Evolutionary conservation across 2,113 vertebrate species (phyloP).

Genomic region (Petroica traversi): DNA sequence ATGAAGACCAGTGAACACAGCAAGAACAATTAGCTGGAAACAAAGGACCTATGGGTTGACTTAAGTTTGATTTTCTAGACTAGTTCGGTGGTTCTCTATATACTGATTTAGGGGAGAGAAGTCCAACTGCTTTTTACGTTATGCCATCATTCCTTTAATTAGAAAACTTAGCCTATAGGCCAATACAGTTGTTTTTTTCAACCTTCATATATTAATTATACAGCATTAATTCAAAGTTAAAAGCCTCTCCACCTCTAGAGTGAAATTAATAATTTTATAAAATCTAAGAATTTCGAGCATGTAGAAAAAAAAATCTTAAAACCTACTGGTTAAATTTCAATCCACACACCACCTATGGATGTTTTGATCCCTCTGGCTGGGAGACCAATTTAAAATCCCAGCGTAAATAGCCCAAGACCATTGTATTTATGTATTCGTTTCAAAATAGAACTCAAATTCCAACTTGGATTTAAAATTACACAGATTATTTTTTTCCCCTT

Average conservation of each 20-base stretch:
- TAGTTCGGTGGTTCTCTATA: not conserved
- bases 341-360: not conserved
- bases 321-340: not conserved
- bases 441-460: not conserved
- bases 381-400: constrained; percentile 27
- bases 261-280: not conserved
- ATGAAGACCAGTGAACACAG: constrained; percentile 9
- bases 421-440: constrained; percentile 7
- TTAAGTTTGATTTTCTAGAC: not conserved
- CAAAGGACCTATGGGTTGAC: not conserved
- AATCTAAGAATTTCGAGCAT: not conserved
- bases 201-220: not conserved
- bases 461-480: not conserved
- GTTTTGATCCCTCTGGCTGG: not conserved
- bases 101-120: not conserved
- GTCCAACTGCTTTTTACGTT: not conserved
- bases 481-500: not conserved
- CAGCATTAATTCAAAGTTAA: not conserved
- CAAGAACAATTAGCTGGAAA: constrained; percentile 13
- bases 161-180: not conserved
- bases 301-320: not conserved
- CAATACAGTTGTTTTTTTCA: not conserved
- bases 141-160: not conserved
- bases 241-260: not conserved
- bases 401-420: not conserved